These are phyloP conservation scores for Drosophila jambulina DNA, from an alignment of 1,140 invertebrate genomes.

Conservation along the genomic window DNA sequence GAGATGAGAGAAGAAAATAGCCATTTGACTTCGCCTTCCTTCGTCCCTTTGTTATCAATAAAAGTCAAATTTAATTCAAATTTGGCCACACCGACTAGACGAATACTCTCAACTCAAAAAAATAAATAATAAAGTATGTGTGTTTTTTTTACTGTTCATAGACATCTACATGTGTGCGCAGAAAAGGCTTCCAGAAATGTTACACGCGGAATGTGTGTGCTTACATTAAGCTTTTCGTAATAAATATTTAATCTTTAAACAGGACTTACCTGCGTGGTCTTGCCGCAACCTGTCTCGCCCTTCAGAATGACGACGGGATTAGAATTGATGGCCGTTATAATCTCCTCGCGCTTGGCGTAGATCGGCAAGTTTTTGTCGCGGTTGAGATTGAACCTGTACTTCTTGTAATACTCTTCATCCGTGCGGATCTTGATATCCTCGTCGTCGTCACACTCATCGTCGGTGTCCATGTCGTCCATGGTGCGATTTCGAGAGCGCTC, in stretches of 20 bases:
- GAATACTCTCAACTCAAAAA: no score
- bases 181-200: not conserved
- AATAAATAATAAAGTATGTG: not conserved
- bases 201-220: not conserved
- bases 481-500: not conserved
- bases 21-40: no score
- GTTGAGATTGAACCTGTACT: constrained; percentile 68
- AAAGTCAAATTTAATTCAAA: not conserved
- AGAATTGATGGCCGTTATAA: constrained; percentile 55
- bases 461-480: constrained; percentile 65
- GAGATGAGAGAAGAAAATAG: no score
- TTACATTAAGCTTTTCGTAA: not conserved
- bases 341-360: constrained; percentile 59
- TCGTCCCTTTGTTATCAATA: no score
- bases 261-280: constrained; percentile 91
- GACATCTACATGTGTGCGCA: not conserved
- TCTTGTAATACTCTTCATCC: constrained; percentile 67
- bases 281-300: constrained; percentile 89
- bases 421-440: constrained; percentile 22
- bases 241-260: not conserved
- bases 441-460: constrained; percentile 37
- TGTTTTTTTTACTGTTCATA: no score
- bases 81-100: not conserved
- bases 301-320: constrained; percentile 76
- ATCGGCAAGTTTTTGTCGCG: constrained; percentile 69